Evolutionary conservation across 1,140 invertebrate genomes (phyloP).

Genomic region (Steinernema khuongi): DNA sequence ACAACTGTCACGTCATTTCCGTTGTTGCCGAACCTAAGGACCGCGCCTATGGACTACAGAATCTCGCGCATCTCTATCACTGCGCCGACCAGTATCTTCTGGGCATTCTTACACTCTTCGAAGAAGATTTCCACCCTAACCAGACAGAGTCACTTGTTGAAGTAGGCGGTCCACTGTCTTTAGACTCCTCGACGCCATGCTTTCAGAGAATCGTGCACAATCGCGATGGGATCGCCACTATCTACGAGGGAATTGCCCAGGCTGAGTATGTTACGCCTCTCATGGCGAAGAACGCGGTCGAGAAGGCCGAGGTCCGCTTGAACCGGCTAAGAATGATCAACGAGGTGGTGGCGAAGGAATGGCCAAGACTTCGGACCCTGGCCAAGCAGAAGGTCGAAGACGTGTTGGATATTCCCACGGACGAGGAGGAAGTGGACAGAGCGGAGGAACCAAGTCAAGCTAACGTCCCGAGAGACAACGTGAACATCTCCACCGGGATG

Average conservation of each 20-base stretch:
- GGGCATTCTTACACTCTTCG: not conserved
- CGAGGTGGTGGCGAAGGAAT: not conserved
- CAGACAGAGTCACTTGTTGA: not conserved
- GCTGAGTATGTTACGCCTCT: not conserved
- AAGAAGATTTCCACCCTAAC: not conserved
- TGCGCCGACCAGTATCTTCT: not conserved
- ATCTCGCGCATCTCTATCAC: not conserved
- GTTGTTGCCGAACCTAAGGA: not conserved
- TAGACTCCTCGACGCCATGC: not conserved
- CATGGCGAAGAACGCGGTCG: not conserved
- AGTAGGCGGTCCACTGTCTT: not conserved
- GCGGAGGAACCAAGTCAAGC: not conserved
- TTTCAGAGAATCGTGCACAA: not conserved
- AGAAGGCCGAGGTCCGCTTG: not conserved
- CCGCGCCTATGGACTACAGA: not conserved
- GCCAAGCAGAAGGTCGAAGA: not conserved
- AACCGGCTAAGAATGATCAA: not conserved
- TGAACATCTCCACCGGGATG: too few relatives aligned
- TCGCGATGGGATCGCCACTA: not conserved
- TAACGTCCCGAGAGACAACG: too few relatives aligned
- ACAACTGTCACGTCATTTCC: not conserved
- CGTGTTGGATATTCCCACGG: not conserved
- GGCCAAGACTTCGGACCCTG: not conserved
- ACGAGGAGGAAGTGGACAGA: not conserved
- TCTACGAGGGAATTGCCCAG: not conserved